Percentiles rank a stretch among this genome's conserved stretches.
Evolutionary conservation across 1,140 invertebrate genomes (phyloP).

Genomic region (Drosophila repleta): DNA sequence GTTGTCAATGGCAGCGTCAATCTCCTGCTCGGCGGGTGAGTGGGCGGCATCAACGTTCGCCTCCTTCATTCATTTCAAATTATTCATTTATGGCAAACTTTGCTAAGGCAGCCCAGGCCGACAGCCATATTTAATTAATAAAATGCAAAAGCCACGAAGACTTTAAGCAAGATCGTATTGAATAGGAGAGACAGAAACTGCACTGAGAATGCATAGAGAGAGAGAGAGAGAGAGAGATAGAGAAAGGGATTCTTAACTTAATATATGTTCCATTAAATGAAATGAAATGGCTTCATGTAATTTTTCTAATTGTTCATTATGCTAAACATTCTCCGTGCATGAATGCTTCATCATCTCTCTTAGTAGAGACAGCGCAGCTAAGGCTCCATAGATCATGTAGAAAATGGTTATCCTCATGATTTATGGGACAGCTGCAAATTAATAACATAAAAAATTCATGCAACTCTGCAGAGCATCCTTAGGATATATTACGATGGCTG

Average conservation of each 20-base stretch:
- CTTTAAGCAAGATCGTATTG: too few species aligned
- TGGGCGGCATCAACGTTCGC: constrained; percentile 27
- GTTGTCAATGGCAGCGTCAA: constrained; percentile 86
- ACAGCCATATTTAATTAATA: too few species aligned
- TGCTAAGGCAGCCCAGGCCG: not conserved
- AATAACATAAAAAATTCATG: constrained; percentile 68
- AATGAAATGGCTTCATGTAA: constrained; percentile 28
- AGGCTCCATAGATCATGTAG: constrained; percentile 51
- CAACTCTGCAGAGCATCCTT: constrained; percentile 23
- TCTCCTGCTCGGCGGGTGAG: constrained; percentile 87
- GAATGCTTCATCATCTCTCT: constrained; percentile 32
- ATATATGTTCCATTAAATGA: not conserved
- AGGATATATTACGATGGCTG: constrained; percentile 14
- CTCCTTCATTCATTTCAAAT: constrained; percentile 33
- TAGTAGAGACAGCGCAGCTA: too few species aligned
- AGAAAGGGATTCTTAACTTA: too few species aligned
- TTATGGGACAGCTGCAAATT: constrained; percentile 66
- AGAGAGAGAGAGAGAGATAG: too few species aligned
- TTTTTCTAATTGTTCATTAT: constrained; percentile 45
- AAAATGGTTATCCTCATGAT: constrained; percentile 44
- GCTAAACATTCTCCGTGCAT: constrained; percentile 13
- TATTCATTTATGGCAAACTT: constrained; percentile 30
- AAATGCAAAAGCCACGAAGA: too few species aligned
- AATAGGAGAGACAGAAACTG: too few species aligned
- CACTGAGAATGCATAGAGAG: too few species aligned